Base-by-base conservation (phyloP, 1,140 invertebrate genomes). In the Fopius arisanus region DNA sequence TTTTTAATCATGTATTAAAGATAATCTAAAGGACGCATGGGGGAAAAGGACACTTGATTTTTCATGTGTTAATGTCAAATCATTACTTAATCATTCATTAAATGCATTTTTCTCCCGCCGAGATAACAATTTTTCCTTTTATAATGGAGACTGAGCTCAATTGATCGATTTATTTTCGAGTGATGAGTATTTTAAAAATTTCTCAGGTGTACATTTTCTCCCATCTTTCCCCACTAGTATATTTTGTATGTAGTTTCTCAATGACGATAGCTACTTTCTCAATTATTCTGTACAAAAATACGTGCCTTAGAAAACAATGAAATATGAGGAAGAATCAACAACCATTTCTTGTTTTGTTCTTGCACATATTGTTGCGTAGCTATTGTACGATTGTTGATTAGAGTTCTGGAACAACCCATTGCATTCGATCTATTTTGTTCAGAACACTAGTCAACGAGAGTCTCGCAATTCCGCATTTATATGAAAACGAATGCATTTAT, bases 221-320 rank as follows among this genome's bases (percentile, higher is more conserved):
- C n/a, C n/a, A n/a, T n/a, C n/a, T n/a, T n/a, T n/a, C n/a, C n/a
- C n/a, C n/a, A 48, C 43, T 19, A 48, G 43, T 48, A 26, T 59
- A 59, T 59, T 59, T 59, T 59, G 9, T 59, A 59, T 6, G 23
- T 23, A 59, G 23, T 14, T 23, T 59, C 10, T 59, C 54, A 23
- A 26, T 59, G 54, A 59, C 54, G 54, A 59, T 28, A 59, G 54
- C 54, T 59, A 59, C 54, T 59, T 28, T 26, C 54, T 59, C 19
- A 59, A 59, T 59, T 59, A 28, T 23, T 26, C 19, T 59, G 54
- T 59, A 59, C 54, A 59, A 59, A 48, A 28, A 59, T 28, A 59
- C 26, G 54, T 59, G 54, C 54, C 54, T 59, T 59, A 59, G 19
- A 26, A 5, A 59, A 26, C 10, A 7, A 19, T 59, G 54, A 26